These are phyloP conservation scores for Zaprionus camerounensis DNA, from an alignment of 1,140 invertebrate genomes.

Conservation along the genomic window DNA sequence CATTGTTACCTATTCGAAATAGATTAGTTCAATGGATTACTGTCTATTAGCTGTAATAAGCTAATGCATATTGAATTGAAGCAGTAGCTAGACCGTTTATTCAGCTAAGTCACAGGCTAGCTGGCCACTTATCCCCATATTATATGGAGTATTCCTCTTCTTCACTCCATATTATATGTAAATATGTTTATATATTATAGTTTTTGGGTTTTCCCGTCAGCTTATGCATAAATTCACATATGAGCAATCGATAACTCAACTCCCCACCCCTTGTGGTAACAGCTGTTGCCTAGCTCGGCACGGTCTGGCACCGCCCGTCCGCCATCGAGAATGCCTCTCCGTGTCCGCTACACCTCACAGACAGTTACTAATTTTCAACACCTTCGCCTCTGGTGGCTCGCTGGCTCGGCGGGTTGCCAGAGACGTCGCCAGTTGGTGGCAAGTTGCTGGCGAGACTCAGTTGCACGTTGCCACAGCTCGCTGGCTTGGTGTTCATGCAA, in stretches of 20 bases:
- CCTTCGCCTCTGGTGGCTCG: constrained; percentile 52
- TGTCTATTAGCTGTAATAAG: neutral
- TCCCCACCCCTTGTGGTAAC: neutral
- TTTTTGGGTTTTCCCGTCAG: neutral
- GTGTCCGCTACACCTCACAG: constrained; percentile 23
- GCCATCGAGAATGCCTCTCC: neutral
- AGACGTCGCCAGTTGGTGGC: constrained; percentile 46
- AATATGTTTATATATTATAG: neutral
- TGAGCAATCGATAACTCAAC: constrained; percentile 38
- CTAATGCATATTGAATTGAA: neutral
- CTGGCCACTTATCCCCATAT: neutral
- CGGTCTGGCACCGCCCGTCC: constrained; percentile 27
- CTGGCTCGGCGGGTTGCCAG: constrained; percentile 34
- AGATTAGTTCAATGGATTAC: too few relatives aligned
- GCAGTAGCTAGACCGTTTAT: neutral
- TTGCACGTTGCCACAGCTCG: constrained; percentile 32
- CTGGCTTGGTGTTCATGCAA: constrained; percentile 74
- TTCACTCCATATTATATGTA: neutral
- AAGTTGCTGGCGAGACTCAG: constrained; percentile 37
- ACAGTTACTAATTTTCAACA: constrained; percentile 80
- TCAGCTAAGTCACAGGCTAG: neutral
- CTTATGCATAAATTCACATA: constrained; percentile 5
- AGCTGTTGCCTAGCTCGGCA: constrained; percentile 15
- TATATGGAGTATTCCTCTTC: too few relatives aligned
- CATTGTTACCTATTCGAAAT: neutral